Evolutionary conservation across 2,797 vertebrate genomes (phyloP).

Genomic region (Platalea minor): DNA sequence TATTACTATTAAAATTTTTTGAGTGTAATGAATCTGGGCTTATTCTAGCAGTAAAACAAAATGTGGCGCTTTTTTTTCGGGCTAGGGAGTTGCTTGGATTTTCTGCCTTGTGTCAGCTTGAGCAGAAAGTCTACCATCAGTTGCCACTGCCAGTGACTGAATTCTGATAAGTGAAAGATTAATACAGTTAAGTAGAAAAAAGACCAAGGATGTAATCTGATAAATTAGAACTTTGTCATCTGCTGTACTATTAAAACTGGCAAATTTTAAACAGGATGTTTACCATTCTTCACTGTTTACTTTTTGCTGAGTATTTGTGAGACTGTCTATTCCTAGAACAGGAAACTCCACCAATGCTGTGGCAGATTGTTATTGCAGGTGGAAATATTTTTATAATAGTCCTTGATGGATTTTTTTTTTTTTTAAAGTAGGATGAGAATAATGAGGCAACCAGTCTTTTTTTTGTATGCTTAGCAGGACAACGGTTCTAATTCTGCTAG

Average conservation of each 20-base stretch:
- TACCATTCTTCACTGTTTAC: conserved; percentile 30
- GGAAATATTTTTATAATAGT: conserved; percentile 40
- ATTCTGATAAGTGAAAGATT: background rate
- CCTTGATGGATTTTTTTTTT: background rate
- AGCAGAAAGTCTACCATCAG: background rate
- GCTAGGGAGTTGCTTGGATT: background rate
- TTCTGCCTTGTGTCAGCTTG: background rate
- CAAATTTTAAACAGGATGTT: conserved; percentile 41
- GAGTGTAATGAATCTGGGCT: background rate
- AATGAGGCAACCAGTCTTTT: background rate
- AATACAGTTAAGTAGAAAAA: background rate
- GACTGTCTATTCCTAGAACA: conserved; percentile 48
- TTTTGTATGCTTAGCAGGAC: background rate
- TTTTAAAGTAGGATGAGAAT: background rate
- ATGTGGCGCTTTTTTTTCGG: background rate
- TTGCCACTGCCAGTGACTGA: background rate
- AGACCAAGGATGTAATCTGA: background rate
- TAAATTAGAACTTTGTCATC: background rate
- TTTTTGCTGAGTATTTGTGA: background rate
- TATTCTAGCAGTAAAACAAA: background rate
- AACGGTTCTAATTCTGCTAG: background rate
- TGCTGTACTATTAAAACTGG: background rate
- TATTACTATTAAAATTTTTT: background rate
- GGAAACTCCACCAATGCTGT: conserved; percentile 56
- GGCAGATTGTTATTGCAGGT: conserved; percentile 55